Evolutionary conservation across 2,888 invertebrate genomes (phyloP).

Genomic region (Carterocephalus palaemon): DNA sequence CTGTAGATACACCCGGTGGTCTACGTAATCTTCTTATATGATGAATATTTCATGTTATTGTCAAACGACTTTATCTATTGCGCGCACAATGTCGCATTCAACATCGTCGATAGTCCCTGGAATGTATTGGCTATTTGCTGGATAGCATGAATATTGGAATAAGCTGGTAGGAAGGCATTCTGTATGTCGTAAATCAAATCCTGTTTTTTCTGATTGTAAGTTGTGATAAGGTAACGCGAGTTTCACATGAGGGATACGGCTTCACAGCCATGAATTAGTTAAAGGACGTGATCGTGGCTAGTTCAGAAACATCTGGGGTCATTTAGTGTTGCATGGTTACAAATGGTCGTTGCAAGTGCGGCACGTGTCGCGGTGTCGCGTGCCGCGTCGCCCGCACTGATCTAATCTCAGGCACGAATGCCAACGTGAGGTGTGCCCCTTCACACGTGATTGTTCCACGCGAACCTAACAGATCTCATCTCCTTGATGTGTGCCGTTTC

Average conservation of each 20-base stretch:
- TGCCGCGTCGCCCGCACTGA: constrained; percentile 60
- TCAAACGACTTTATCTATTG: constrained; percentile 62
- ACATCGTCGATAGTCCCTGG: constrained; percentile 31
- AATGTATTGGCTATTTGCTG: constrained; percentile 32
- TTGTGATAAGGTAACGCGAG: constrained; percentile 1
- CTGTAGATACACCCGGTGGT: constrained; percentile 42
- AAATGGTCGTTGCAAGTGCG: constrained; percentile 39
- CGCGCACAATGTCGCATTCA: constrained; percentile 58
- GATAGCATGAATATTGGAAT: constrained; percentile 24
- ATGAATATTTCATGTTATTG: constrained; percentile 75
- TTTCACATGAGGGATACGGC: not conserved
- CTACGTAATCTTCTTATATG: constrained; percentile 49
- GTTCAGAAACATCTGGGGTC: constrained; percentile 3
- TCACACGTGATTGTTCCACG: constrained; percentile 70
- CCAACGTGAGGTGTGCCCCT: constrained; percentile 69
- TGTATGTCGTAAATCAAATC: constrained; percentile 14
- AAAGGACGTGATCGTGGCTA: constrained; percentile 1
- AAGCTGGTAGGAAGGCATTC: constrained; percentile 17
- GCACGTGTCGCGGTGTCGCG: constrained; percentile 58
- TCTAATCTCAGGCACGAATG: constrained; percentile 67
- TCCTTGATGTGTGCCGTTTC: constrained; percentile 56
- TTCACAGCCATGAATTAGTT: constrained; percentile 4
- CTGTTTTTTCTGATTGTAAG: constrained; percentile 7
- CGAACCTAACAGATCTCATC: constrained; percentile 66
- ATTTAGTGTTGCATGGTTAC: constrained; percentile 29